These are phyloP conservation scores for Trachelus stipa DNA, from an alignment of 2,888 invertebrate genomes.

Conservation along the genomic window DNA sequence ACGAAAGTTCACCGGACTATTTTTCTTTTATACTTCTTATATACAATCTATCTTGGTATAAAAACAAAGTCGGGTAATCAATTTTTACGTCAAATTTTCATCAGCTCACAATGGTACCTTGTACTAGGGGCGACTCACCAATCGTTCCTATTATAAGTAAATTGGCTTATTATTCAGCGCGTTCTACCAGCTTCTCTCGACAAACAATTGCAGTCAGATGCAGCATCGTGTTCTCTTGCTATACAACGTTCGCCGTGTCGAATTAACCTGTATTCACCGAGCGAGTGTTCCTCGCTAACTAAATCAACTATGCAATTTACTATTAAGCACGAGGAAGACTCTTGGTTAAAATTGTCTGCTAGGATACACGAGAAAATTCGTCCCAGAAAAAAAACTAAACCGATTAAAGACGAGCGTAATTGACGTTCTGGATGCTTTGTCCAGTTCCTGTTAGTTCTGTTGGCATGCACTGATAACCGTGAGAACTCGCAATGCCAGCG, in stretches of 20 bases:
- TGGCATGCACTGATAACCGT: not conserved
- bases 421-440: not conserved
- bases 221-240: conserved; percentile 36
- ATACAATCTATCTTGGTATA: not conserved
- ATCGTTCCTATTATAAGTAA: conserved; percentile 19
- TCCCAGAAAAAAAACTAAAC: not conserved
- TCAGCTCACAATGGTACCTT: not conserved
- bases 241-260: conserved; percentile 35
- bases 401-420: not conserved
- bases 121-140: not conserved
- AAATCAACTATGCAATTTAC: not conserved
- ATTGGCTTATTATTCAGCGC: conserved; percentile 52
- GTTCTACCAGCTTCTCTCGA: conserved; percentile 13
- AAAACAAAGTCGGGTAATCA: not conserved
- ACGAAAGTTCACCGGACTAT: not conserved
- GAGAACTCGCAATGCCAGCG: not conserved
- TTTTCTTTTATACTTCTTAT: not conserved
- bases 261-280: conserved; percentile 29
- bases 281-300: not conserved
- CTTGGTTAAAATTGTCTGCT: not conserved
- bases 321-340: not conserved
- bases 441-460: not conserved
- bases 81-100: not conserved
- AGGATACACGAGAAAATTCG: not conserved
- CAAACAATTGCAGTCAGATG: conserved; percentile 44